phyloP scores from a whole-genome alignment of 2,113 vertebrate species.

The Burhinus bistriatus region DNA sequence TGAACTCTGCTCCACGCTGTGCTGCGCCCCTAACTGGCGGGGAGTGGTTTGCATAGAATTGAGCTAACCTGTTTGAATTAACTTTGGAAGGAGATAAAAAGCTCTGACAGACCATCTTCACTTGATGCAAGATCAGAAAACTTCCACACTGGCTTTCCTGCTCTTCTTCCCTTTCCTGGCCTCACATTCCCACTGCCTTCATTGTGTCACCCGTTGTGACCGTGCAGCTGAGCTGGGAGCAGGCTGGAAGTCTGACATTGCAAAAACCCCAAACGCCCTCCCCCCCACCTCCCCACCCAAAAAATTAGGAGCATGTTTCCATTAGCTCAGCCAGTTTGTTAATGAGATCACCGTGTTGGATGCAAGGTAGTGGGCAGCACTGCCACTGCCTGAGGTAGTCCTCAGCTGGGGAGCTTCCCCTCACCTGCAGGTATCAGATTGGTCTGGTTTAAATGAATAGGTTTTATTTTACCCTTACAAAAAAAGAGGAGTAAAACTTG shows the following conservation, averaged over 20 bases:
- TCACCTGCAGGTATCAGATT: not conserved
- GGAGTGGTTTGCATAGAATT: not conserved
- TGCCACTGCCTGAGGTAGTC: not conserved
- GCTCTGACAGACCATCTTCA: not conserved
- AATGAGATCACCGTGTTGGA: not conserved
- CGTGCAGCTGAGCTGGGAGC: not conserved
- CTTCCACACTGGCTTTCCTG: not conserved
- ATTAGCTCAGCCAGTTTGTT: not conserved
- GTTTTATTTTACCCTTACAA: not conserved
- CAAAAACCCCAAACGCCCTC: not conserved
- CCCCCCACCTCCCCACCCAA: rapidly evolving
- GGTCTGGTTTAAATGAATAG: not conserved
- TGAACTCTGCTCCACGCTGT: not conserved
- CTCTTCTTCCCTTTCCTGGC: not conserved
- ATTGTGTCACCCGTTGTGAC: not conserved
- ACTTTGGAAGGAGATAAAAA: not conserved
- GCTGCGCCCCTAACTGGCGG: not conserved
- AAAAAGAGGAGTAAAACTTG: not conserved
- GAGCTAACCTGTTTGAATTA: not conserved
- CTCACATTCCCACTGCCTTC: not conserved
- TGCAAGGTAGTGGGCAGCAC: not conserved
- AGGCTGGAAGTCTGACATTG: not conserved
- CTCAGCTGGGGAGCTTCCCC: not conserved
- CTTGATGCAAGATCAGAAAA: not conserved
- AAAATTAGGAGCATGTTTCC: not conserved